Evolutionary conservation across 2,113 vertebrate species (phyloP).

Genomic region (Oreotrochilus melanogaster): DNA sequence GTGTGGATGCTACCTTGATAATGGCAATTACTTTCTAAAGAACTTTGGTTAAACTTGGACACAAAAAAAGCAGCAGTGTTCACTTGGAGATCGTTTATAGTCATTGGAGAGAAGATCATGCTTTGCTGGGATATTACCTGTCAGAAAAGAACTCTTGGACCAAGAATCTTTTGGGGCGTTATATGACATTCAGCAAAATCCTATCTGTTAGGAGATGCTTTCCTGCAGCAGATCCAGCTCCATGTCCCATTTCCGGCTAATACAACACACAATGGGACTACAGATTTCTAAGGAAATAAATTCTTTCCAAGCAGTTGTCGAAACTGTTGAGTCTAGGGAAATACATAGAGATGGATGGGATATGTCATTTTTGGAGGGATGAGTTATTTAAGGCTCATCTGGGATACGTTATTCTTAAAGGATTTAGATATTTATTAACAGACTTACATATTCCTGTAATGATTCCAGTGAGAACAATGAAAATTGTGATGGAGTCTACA

Average conservation of each 20-base stretch:
- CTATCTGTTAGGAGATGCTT: constrained; percentile 44
- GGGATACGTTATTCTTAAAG: constrained; percentile 39
- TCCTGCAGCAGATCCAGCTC: constrained; percentile 53
- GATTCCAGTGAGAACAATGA: constrained; percentile 54
- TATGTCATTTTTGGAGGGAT: constrained; percentile 62
- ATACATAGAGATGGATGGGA: constrained; percentile 56
- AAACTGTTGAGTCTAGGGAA: constrained; percentile 66
- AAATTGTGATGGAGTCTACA: constrained; percentile 35
- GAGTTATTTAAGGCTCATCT: constrained; percentile 62
- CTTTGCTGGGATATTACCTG: constrained; percentile 46
- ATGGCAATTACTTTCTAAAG: constrained; percentile 21
- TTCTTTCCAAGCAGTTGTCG: constrained; percentile 59
- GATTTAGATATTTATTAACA: constrained; percentile 63
- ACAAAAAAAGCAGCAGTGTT: background rate
- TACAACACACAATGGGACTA: constrained; percentile 48
- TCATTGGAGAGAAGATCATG: background rate
- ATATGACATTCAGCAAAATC: constrained; percentile 52
- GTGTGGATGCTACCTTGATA: constrained; percentile 36
- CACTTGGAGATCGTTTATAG: constrained; percentile 18
- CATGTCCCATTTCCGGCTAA: constrained; percentile 33
- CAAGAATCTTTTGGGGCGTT: constrained; percentile 27
- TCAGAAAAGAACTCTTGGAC: constrained; percentile 47
- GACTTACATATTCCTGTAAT: constrained; percentile 46
- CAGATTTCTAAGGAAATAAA: constrained; percentile 68
- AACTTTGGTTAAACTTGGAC: background rate